These are phyloP conservation scores for Drosophila emarginata DNA, from an alignment of 2,888 invertebrate species.

Conservation along the genomic window DNA sequence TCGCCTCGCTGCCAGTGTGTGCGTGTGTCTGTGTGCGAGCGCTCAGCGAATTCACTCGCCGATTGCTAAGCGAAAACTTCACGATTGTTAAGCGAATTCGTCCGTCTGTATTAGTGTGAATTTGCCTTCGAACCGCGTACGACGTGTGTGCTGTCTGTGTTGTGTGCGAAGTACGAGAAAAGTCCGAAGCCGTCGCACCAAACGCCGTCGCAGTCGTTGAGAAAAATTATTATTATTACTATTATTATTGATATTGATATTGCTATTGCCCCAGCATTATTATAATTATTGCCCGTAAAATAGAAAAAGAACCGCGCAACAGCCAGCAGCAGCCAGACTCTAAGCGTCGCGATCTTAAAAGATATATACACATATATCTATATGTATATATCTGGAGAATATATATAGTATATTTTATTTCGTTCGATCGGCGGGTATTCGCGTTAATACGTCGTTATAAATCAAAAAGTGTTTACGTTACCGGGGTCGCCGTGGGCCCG, in stretches of 20 bases:
- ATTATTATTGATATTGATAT: conserved; percentile 52
- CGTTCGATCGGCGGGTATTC: conserved; percentile 6
- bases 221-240: conserved; percentile 51
- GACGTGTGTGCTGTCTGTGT: conserved; percentile 81
- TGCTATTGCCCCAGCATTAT: conserved; percentile 37
- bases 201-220: conserved; percentile 64
- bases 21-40: conserved; percentile 44
- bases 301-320: background rate
- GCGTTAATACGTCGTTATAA: conserved; percentile 19
- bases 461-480: conserved; percentile 7
- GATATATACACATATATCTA: background rate
- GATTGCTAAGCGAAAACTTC: conserved; percentile 17
- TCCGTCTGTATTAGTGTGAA: conserved; percentile 80
- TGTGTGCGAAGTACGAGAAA: conserved; percentile 72
- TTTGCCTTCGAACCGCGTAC: conserved; percentile 83
- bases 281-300: conserved; percentile 40
- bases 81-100: conserved; percentile 36
- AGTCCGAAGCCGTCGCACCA: conserved; percentile 61
- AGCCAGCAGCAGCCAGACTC: background rate
- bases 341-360: background rate
- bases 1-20: conserved; percentile 49
- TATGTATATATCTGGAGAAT: too few species aligned
- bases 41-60: conserved; percentile 59
- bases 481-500: conserved; percentile 15
- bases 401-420: background rate